These are phyloP conservation scores for Margarornis squamiger DNA, from an alignment of 2,797 vertebrate species.

Conservation along the genomic window DNA sequence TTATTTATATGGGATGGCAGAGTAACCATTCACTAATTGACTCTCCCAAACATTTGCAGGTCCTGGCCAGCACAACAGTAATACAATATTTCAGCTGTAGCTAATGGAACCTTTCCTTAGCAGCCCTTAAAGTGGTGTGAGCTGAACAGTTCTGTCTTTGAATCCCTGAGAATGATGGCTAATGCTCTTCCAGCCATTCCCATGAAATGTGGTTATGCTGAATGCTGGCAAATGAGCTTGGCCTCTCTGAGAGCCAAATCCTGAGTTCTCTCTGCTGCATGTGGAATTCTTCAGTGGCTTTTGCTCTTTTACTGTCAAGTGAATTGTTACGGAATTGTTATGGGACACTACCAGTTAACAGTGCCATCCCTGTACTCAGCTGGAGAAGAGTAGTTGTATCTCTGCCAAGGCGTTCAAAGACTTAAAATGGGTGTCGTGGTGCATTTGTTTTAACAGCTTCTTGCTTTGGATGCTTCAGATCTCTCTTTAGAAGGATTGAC, in stretches of 20 bases:
- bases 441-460: neutral
- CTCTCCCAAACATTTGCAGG: neutral
- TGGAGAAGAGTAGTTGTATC: neutral
- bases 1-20: neutral
- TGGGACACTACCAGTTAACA: neutral
- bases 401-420: neutral
- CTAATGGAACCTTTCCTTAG: neutral
- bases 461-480: conserved; percentile 17
- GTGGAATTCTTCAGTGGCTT: neutral
- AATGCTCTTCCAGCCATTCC: neutral
- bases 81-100: neutral
- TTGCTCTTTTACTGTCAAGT: neutral
- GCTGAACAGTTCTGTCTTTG: conserved; percentile 4
- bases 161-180: neutral
- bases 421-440: neutral
- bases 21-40: neutral
- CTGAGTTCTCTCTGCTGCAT: neutral
- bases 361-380: neutral
- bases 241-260: neutral
- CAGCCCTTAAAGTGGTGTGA: neutral
- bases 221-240: neutral
- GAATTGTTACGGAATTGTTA: neutral
- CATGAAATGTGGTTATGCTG: neutral
- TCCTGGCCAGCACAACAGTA: neutral
- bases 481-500: neutral